Evolutionary conservation across 1,140 invertebrate species (phyloP).

Genomic region (Drosophila subobscura): DNA sequence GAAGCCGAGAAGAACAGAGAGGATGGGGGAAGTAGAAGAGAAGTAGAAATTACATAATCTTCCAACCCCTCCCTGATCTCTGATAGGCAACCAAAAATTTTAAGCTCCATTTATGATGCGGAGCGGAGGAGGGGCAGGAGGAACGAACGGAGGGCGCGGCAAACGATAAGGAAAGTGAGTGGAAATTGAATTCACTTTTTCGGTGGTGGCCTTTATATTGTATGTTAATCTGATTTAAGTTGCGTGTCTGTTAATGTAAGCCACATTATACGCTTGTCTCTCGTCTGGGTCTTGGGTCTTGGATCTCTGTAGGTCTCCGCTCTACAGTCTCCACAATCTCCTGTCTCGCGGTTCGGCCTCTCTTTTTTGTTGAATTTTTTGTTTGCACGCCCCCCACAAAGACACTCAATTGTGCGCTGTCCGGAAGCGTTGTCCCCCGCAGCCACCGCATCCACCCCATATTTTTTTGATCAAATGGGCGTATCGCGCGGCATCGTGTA

Average conservation of each 20-base stretch:
- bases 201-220: conserved; percentile 38
- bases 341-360: too few species aligned
- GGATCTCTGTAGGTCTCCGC: conserved; percentile 4
- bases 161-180: conserved; percentile 13
- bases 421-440: conserved; percentile 27
- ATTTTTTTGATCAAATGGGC: conserved; percentile 34
- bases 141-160: conserved; percentile 19
- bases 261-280: conserved; percentile 28
- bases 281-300: conserved; percentile 1
- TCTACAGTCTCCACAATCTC: background rate
- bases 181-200: conserved; percentile 45
- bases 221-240: conserved; percentile 67
- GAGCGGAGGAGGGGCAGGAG: background rate
- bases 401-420: conserved; percentile 41
- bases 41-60: conserved; percentile 12
- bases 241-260: conserved; percentile 55
- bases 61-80: conserved; percentile 24
- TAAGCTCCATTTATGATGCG: conserved; percentile 45
- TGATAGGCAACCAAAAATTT: conserved; percentile 15
- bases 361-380: too few species aligned
- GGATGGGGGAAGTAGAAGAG: too few species aligned
- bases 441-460: conserved; percentile 1
- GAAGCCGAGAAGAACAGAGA: too few species aligned
- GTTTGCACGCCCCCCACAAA: conserved; percentile 16
- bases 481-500: conserved; percentile 14